These are phyloP conservation scores for Thamnophis sirtalis DNA, from an alignment of 2,113 vertebrate species.

Conservation along the genomic window DNA sequence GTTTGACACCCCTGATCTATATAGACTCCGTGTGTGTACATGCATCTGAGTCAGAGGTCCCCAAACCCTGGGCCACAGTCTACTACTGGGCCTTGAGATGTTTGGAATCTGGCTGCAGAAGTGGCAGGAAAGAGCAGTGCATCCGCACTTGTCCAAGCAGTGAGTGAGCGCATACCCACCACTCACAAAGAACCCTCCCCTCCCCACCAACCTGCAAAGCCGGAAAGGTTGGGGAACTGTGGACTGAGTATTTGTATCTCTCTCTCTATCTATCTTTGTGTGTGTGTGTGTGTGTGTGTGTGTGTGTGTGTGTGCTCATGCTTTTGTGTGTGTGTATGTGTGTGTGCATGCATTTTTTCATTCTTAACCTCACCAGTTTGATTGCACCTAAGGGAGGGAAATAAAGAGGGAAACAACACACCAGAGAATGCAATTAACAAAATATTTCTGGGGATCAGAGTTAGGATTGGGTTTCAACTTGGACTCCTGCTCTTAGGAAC, in stretches of 20 bases:
- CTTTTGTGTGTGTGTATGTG: not conserved
- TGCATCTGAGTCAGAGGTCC: not conserved
- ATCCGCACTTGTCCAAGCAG: not conserved
- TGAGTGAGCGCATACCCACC: not conserved
- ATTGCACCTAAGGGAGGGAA: not conserved
- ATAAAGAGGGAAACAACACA: not conserved
- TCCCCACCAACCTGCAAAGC: not conserved
- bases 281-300: too few species aligned
- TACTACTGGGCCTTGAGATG: not conserved
- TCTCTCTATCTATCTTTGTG: too few species aligned
- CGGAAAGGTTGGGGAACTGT: not conserved
- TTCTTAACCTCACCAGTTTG: not conserved
- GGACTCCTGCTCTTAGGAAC: slow-evolving; percentile 12
- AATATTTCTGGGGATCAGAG: not conserved
- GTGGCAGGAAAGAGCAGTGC: accelerated
- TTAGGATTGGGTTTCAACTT: not conserved
- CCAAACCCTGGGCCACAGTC: not conserved
- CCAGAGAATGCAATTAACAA: not conserved
- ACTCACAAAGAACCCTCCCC: not conserved
- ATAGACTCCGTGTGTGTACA: not conserved
- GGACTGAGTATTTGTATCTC: not conserved
- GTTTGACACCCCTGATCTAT: too few species aligned
- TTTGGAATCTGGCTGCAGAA: not conserved
- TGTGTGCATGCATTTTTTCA: not conserved
- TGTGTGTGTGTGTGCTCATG: not conserved